Percentiles rank a stretch among this genome's conserved stretches.
Conservation (phyloP, 2,113 vertebrate species). For the Gorsachius goisagi region DNA sequence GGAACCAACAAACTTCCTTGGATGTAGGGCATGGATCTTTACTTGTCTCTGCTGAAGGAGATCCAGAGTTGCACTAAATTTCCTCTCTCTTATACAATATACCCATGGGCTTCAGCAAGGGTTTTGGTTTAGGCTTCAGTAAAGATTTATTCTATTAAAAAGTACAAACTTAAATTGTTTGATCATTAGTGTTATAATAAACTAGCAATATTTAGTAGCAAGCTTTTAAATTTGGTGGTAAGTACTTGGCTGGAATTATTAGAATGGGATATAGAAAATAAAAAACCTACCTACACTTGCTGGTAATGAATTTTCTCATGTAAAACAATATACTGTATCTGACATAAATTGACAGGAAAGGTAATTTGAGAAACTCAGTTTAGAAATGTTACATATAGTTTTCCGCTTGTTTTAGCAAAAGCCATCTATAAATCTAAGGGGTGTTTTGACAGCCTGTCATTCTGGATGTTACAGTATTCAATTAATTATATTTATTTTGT, state of each 20-base stretch:
- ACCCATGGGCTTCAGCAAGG: not conserved
- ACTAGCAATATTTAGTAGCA: not conserved
- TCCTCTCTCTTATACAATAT: not conserved
- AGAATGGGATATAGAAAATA: not conserved
- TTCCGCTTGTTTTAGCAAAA: conserved; percentile 15
- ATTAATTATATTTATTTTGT: not conserved
- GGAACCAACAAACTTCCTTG: not conserved
- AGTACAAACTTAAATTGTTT: not conserved
- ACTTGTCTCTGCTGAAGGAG: not conserved
- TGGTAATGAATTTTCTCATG: not conserved
- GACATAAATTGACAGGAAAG: not conserved
- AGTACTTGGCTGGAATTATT: not conserved
- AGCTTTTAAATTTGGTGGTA: not conserved
- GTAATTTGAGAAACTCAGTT: not conserved
- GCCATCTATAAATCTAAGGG: not conserved
- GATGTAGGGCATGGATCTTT: not conserved
- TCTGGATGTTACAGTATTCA: not conserved
- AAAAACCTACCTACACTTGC: not conserved
- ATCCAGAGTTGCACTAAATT: not conserved
- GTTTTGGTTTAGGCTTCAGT: not conserved
- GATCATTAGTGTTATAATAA: not conserved
- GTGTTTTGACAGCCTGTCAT: not conserved
- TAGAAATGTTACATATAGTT: not conserved
- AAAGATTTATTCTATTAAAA: not conserved
- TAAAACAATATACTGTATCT: not conserved